phyloP scores from a whole-genome alignment of 2,797 vertebrate genomes.

The Gallinago solitaria region DNA sequence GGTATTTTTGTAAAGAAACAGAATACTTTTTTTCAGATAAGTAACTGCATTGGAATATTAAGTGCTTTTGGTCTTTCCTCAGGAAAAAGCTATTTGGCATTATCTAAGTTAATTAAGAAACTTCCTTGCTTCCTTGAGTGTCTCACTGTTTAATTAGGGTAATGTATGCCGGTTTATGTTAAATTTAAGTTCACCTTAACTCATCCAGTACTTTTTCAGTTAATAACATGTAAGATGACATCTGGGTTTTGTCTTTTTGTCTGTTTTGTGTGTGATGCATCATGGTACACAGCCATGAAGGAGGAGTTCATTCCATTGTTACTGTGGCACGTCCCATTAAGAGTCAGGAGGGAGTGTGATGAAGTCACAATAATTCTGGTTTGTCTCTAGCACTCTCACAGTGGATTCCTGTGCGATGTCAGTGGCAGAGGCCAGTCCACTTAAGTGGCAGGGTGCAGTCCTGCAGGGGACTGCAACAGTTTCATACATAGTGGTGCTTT shows the following conservation, averaged over 20 bases:
- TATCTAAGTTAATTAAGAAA: constrained; percentile 67
- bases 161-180: neutral
- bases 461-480: neutral
- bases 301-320: neutral
- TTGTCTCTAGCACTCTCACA: neutral
- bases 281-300: neutral
- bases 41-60: constrained; percentile 18
- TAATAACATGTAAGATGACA: neutral
- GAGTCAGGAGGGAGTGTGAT: neutral
- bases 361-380: neutral
- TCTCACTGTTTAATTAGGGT: constrained; percentile 52
- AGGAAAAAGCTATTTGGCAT: constrained; percentile 7
- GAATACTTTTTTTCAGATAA: constrained; percentile 10
- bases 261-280: neutral
- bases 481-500: neutral
- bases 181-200: constrained; percentile 13
- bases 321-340: neutral
- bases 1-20: neutral
- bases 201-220: neutral
- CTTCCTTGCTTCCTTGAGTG: constrained; percentile 4
- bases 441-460: neutral
- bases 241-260: neutral
- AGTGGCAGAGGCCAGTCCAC: neutral
- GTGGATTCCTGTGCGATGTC: neutral
- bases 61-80: constrained; percentile 52